These are phyloP conservation scores for Pygocentrus nattereri DNA, from an alignment of 2,797 vertebrate genomes.

Conservation along the genomic window DNA sequence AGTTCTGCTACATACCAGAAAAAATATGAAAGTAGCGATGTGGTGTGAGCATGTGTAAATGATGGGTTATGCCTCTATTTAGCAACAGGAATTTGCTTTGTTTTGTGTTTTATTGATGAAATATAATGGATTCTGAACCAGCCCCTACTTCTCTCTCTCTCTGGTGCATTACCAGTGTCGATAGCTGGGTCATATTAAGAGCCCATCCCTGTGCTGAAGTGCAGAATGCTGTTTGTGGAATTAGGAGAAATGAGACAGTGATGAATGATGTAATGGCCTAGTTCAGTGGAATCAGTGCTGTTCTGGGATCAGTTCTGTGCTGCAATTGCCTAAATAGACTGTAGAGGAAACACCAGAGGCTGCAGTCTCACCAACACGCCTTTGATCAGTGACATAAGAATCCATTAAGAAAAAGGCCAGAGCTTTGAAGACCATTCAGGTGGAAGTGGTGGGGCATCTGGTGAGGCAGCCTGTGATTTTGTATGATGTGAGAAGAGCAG, in stretches of 20 bases:
- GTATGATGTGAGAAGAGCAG: no score
- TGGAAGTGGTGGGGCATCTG: neutral
- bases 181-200: neutral
- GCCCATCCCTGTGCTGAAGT: neutral
- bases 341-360: slow-evolving; percentile 11
- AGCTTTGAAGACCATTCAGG: neutral
- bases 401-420: slow-evolving; percentile 34
- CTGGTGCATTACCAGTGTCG: neutral
- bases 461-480: no score
- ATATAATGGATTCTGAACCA: slow-evolving; percentile 20
- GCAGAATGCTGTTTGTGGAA: neutral
- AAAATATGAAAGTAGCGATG: no score
- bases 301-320: neutral
- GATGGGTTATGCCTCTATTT: no score
- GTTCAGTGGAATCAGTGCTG: neutral
- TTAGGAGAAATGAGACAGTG: slow-evolving; percentile 8
- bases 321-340: neutral
- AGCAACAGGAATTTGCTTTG: slow-evolving; percentile 2
- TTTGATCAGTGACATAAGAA: slow-evolving; percentile 43
- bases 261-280: slow-evolving; percentile 8
- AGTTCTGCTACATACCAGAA: no score
- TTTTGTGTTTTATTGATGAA: slow-evolving; percentile 1
- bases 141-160: slow-evolving; percentile 10
- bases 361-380: slow-evolving; percentile 5
- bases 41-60: no score